phyloP scores from a whole-genome alignment of 2,888 invertebrate genomes.

The Villa cingulata region DNA sequence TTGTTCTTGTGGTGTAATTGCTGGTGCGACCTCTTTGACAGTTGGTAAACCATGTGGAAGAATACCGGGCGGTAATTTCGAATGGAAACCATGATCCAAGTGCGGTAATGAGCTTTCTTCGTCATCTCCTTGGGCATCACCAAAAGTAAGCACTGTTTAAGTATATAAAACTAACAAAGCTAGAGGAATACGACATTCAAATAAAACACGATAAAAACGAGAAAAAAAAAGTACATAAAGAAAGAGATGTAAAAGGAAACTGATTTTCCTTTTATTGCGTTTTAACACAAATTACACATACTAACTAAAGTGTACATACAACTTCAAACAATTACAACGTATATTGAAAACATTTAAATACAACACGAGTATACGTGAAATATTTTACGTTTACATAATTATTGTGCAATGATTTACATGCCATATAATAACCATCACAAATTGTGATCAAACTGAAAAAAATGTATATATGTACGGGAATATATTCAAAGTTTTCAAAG shows the following conservation, averaged over 20 bases:
- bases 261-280: too few relatives aligned
- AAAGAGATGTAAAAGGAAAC: not conserved
- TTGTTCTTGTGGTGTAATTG: slow-evolving; percentile 68
- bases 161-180: slow-evolving; percentile 38
- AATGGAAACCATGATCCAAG: slow-evolving; percentile 62
- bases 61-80: slow-evolving; percentile 82
- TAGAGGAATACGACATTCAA: slow-evolving; percentile 38
- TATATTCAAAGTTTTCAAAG: too few relatives aligned
- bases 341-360: too few relatives aligned
- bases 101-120: slow-evolving; percentile 71
- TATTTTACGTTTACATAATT: too few relatives aligned
- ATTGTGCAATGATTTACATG: too few relatives aligned
- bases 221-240: not conserved
- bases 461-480: too few relatives aligned
- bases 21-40: slow-evolving; percentile 89
- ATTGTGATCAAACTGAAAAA: too few relatives aligned
- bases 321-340: too few relatives aligned
- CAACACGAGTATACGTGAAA: too few relatives aligned
- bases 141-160: slow-evolving; percentile 94
- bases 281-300: too few relatives aligned
- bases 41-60: slow-evolving; percentile 87
- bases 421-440: too few relatives aligned
- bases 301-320: too few relatives aligned
- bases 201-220: slow-evolving; percentile 32
- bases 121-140: slow-evolving; percentile 94